Conservation (phyloP, 2,888 invertebrate genomes). For the Criorhina ranunculi region DNA sequence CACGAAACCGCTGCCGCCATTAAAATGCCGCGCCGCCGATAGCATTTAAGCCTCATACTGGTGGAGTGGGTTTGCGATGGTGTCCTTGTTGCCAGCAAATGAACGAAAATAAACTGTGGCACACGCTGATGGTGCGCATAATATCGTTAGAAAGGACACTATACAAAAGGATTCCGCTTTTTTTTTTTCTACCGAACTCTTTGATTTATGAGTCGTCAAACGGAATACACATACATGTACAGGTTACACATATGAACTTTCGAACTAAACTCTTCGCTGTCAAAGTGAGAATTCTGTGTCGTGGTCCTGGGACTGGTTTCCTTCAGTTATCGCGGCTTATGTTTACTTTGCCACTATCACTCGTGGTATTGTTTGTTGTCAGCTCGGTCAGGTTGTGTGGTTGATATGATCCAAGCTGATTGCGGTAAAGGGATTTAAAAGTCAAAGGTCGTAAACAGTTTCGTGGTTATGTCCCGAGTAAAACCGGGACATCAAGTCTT, state of each 20-base stretch:
- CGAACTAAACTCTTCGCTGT: constrained; percentile 17
- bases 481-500: too few relatives aligned
- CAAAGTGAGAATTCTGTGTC: constrained; percentile 5
- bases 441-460: constrained; percentile 25
- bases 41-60: constrained; percentile 38
- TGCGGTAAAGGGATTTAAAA: constrained; percentile 50
- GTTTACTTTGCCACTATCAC: constrained; percentile 59
- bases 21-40: constrained; percentile 61
- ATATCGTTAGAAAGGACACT: constrained; percentile 44
- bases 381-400: neutral
- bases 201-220: constrained; percentile 74
- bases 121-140: constrained; percentile 7
- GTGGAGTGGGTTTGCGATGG: constrained; percentile 1
- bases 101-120: constrained; percentile 58
- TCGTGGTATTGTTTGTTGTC: neutral
- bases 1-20: constrained; percentile 62
- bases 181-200: constrained; percentile 33
- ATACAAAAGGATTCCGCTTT: constrained; percentile 50
- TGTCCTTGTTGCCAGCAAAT: constrained; percentile 51
- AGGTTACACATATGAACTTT: constrained; percentile 52
- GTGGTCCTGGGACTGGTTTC: constrained; percentile 28
- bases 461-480: constrained; percentile 44
- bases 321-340: constrained; percentile 40
- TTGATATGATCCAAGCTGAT: constrained; percentile 53
- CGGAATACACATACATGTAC: constrained; percentile 38